phyloP scores from a whole-genome alignment of 2,113 vertebrate species.

The Mandrillus leucophaeus region DNA sequence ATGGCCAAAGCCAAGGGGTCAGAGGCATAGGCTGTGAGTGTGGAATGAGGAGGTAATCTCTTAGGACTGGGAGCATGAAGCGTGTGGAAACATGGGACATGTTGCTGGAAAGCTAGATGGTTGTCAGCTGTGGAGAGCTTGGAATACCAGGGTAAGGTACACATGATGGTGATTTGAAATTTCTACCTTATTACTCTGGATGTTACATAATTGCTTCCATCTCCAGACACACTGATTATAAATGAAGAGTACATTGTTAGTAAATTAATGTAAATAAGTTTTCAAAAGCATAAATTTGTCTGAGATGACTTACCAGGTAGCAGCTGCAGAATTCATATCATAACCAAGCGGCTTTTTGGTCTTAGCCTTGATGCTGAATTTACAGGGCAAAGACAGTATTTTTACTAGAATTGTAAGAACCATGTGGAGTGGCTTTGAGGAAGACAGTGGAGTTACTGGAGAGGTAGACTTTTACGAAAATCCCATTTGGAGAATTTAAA shows the following conservation, averaged over 20 bases:
- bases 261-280: slow-evolving; percentile 41
- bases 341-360: neutral
- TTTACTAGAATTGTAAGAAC: neutral
- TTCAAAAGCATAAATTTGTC: slow-evolving; percentile 11
- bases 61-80: too few relatives aligned
- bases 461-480: neutral
- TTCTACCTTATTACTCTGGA: slow-evolving; percentile 2
- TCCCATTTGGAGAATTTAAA: neutral
- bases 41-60: neutral
- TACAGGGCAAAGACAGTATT: neutral
- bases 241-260: neutral
- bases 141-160: neutral
- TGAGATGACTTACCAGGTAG: neutral
- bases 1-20: neutral
- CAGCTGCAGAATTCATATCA: neutral
- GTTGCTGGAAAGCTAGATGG: neutral
- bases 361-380: neutral
- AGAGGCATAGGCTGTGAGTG: neutral
- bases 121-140: neutral
- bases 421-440: neutral
- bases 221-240: neutral
- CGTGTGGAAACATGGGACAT: neutral
- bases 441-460: neutral
- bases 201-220: neutral
- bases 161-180: neutral